Evolutionary conservation across 64 coral and sea anemone species (phyloP).

Genomic region (Stichodactyla helianthus): DNA sequence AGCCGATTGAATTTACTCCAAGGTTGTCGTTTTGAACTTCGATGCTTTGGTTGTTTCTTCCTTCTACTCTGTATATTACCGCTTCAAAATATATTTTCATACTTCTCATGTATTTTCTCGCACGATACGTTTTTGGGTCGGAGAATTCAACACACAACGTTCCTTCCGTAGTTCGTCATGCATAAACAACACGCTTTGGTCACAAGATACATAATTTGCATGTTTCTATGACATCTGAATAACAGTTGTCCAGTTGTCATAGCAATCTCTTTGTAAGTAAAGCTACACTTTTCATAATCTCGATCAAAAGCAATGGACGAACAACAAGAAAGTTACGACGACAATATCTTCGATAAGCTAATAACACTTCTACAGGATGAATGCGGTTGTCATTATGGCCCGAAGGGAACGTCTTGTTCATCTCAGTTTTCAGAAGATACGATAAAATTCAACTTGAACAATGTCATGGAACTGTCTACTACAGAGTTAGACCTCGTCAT

Average conservation of each 20-base stretch:
- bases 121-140: too few species aligned
- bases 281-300: background rate
- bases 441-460: slow-evolving; percentile 13
- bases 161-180: too few species aligned
- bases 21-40: too few species aligned
- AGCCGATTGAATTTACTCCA: too few species aligned
- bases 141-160: too few species aligned
- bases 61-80: too few species aligned
- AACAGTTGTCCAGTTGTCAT: background rate
- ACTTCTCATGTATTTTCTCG: too few species aligned
- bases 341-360: slow-evolving; percentile 1
- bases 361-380: slow-evolving; percentile 16
- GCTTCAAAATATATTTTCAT: too few species aligned
- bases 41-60: too few species aligned
- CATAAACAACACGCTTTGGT: too few species aligned
- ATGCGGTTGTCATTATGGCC: background rate
- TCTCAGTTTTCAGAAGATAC: slow-evolving; percentile 8
- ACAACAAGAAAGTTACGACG: background rate
- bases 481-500: slow-evolving; percentile 42
- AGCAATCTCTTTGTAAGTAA: background rate
- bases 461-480: slow-evolving; percentile 17
- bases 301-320: background rate
- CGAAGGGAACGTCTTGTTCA: slow-evolving; percentile 6
- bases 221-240: background rate
- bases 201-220: background rate